These are phyloP conservation scores for Nicator chloris DNA, from an alignment of 2,113 vertebrate genomes.

Conservation along the genomic window DNA sequence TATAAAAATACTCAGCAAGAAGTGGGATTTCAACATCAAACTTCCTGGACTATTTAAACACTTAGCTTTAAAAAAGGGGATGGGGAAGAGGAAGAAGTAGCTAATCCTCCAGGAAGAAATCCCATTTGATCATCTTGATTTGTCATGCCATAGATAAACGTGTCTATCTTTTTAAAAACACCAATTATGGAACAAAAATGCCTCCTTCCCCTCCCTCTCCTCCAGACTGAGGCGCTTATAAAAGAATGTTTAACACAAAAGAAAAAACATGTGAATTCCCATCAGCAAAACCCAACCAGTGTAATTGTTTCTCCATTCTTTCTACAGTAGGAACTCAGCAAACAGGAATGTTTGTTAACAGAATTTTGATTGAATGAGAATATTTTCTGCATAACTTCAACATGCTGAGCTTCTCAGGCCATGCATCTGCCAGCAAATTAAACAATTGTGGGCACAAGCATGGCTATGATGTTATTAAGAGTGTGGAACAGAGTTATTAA, in stretches of 20 bases:
- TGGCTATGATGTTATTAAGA: neutral
- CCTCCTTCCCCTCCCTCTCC: neutral
- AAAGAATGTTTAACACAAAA: neutral
- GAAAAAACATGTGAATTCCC: neutral
- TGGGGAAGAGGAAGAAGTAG: neutral
- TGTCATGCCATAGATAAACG: neutral
- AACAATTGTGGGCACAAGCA: neutral
- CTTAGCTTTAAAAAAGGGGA: neutral
- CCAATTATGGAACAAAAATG: neutral
- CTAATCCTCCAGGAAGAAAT: neutral
- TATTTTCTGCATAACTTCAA: neutral
- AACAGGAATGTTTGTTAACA: neutral
- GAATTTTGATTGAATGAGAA: neutral
- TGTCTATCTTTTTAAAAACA: neutral
- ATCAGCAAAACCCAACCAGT: neutral
- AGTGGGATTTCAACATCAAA: neutral
- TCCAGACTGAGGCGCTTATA: neutral
- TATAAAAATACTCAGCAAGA: neutral
- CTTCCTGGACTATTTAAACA: neutral
- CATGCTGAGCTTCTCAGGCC: neutral
- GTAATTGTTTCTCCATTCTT: neutral
- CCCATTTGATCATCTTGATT: neutral
- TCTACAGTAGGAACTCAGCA: neutral
- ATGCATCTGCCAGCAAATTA: neutral
- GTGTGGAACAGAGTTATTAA: neutral